Base-by-base conservation (phyloP, 2,888 invertebrate genomes). In the Heliothis peltigera region DNA sequence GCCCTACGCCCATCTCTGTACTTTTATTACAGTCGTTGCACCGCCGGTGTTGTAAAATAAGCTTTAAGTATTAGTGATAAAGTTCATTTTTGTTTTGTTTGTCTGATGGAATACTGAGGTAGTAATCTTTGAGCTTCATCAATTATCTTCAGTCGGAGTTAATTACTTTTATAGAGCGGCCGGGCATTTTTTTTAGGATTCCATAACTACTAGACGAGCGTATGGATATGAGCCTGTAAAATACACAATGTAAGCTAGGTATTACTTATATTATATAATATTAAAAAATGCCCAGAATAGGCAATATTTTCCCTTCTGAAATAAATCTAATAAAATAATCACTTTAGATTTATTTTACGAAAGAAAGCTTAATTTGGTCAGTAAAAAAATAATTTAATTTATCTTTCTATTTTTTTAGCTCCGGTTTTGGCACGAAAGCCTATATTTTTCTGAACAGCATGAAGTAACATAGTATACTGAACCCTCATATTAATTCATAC, bases 111-210 rank as follows among this genome's bases (percentile, higher is more conserved):
- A 88, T 84, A 85, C 84, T 79, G 83, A 86, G 88, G 88, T 86
- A 92, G 93, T 93, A 93, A 95, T 95, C 94, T 94, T 72, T 88
- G 88, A 87, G 90, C 89, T 94, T 92, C 95, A 95, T 95, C 95
- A 95, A 95, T 95, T 95, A 95, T 94, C 93, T 93, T 91, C 90
- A 91, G 90, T 88, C 89, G 80, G 87, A 94, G 91, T 94, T 95
- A 95, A 95, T 95, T 94, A 94, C 93, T 94, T 95, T 94, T 95
- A 95, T 95, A 94, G 94, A 93, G 89, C 92, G 89, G 87, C 81
- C 85, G 83, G 51, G 59, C 68, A 70, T 80, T 77, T 79, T n/a
- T 79, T 80, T 80, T 80, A 79, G 80, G 69, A 64, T 67, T 79
- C 81, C 81, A 75, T 77, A 81, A 82, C 80, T 83, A 78, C 83